Conservation (phyloP, 2,797 vertebrate genomes). For the Chaetophractus vellerosus region DNA sequence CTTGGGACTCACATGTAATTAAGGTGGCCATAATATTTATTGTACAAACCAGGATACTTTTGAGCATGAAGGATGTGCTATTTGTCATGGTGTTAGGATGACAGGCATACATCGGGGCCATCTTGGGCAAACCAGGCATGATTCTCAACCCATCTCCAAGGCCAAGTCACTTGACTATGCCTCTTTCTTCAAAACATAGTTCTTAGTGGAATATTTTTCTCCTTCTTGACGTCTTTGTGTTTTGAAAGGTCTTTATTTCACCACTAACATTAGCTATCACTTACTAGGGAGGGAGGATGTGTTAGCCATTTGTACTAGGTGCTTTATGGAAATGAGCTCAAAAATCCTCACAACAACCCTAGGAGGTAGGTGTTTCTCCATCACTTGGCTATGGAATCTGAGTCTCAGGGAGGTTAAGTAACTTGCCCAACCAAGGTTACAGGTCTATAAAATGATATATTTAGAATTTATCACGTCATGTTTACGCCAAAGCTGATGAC, state of each 20-base stretch:
- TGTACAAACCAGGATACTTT: background rate
- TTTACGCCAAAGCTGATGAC: background rate
- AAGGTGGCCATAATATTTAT: background rate
- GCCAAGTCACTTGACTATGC: background rate
- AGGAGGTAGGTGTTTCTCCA: background rate
- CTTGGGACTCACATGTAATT: background rate
- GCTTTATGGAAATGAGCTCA: background rate
- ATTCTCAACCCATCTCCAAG: background rate
- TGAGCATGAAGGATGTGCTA: background rate
- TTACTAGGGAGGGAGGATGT: background rate
- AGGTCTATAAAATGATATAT: background rate
- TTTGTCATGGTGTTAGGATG: background rate
- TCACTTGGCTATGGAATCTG: background rate
- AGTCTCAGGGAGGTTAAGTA: conserved; percentile 57
- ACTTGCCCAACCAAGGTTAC: conserved; percentile 19
- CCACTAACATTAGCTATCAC: background rate
- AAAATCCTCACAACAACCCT: background rate
- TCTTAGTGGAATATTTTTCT: background rate
- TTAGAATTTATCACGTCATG: background rate
- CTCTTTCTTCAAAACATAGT: conserved; percentile 14
- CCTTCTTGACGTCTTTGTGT: background rate
- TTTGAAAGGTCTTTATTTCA: background rate
- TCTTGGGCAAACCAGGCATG: background rate
- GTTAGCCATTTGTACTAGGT: background rate
- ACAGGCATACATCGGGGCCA: background rate